These are phyloP conservation scores for Genyomyrus donnyi DNA, from an alignment of 2,113 vertebrate genomes.

Conservation along the genomic window DNA sequence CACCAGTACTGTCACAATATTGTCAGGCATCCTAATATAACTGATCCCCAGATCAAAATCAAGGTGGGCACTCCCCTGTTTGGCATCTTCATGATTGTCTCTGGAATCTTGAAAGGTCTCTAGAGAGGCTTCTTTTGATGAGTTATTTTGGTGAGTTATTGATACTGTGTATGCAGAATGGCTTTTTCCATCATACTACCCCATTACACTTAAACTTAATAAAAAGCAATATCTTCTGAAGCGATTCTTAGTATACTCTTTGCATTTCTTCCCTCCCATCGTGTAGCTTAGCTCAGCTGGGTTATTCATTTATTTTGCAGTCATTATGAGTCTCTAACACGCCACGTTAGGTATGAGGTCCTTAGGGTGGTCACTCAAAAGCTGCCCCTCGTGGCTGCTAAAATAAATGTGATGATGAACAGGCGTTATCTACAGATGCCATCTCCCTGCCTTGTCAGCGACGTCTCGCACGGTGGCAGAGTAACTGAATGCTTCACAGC, in stretches of 20 bases:
- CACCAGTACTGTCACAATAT: not conserved
- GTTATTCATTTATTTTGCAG: constrained; percentile 34
- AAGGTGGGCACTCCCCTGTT: not conserved
- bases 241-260: not conserved
- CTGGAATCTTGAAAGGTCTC: constrained; percentile 9
- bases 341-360: constrained; percentile 16
- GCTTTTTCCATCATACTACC: constrained; percentile 18
- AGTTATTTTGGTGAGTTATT: not conserved
- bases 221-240: not conserved
- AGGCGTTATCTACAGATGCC: constrained; percentile 58
- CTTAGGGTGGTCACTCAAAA: constrained; percentile 14
- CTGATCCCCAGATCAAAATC: not conserved
- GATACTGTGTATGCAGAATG: not conserved
- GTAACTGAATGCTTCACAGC: constrained; percentile 39
- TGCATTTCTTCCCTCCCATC: not conserved
- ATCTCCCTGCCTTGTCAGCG: constrained; percentile 60
- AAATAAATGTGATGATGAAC: constrained; percentile 60
- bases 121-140: constrained; percentile 7
- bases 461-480: constrained; percentile 49
- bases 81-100: not conserved
- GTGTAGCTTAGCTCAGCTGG: constrained; percentile 26
- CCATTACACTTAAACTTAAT: not conserved
- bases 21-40: not conserved
- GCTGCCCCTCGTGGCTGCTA: constrained; percentile 22
- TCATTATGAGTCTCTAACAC: not conserved